Evolutionary conservation across 2,888 invertebrate species (phyloP), one percentile per base, ranked within the genome.

Genomic region (Augiades crinisus): DNA sequence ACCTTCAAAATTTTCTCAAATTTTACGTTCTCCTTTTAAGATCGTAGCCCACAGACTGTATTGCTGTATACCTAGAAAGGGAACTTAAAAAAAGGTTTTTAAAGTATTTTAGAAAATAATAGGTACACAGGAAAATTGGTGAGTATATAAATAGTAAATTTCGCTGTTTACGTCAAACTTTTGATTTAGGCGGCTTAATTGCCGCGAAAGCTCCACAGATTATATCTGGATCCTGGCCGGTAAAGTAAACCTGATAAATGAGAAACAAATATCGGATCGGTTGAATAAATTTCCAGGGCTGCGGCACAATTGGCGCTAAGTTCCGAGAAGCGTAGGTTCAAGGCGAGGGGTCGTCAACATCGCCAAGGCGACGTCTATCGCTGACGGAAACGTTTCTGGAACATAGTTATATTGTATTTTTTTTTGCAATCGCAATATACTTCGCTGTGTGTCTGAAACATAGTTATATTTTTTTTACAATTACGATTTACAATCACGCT

Each of bases 261-360:
- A 27, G 8, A 34, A 34, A 40, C 31, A 47, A 41, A 49, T 49
- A 49, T 24, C n/a, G 14, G n/a, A 34, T 16, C 21, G 38, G 10
- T 21, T 14, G 33, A 49, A 49, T n/a, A 24, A 34, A 34, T 41
- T 24, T 30, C 47, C 41, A 47, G 47, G 38, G 47, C 31, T 33
- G 19, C 40, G 40, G 19, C 12, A 50, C 50, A 44, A 30, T 50
- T 44, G 50, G 41, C 24, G 41, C 41, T 43, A 27, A 27, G 24
- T 36, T 43, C 36, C 33, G 33, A 36, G 43, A 36, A 41, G 33
- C 40, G 47, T 22, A 43, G 50, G 50, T 50, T 50, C 50, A 50
- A 50, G 50, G 50, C 36, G 36, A 50, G 50, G 30, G 50, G 36
- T 50, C 50, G 50, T 36, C 50, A 50, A 46, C 27, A 43, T 43